Percentiles rank a stretch among this genome's conserved stretches.
Conservation (phyloP, 2,113 vertebrate genomes). For the Tyrannus savana region DNA sequence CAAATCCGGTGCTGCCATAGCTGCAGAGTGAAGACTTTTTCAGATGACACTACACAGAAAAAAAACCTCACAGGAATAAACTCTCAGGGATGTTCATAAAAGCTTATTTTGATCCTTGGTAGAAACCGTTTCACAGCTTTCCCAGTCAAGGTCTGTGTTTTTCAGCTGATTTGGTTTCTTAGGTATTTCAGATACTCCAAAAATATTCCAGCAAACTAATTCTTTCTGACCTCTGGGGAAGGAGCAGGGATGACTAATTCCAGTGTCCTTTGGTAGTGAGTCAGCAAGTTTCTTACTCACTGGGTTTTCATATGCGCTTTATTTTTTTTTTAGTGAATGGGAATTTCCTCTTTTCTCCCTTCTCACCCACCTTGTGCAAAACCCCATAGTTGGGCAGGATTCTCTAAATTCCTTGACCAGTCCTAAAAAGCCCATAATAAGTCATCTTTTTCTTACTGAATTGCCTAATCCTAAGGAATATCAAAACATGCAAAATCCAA, state of each 20-base stretch:
- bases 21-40: background rate
- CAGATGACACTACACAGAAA: background rate
- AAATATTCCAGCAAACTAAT: constrained; percentile 20
- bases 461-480: background rate
- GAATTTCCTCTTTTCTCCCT: constrained; percentile 40
- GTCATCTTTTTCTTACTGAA: background rate
- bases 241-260: constrained; percentile 27
- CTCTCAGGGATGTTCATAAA: background rate
- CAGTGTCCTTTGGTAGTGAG: background rate
- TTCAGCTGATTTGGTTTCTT: background rate
- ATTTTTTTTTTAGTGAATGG: background rate
- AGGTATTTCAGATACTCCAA: constrained; percentile 29
- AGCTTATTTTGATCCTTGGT: background rate
- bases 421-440: background rate
- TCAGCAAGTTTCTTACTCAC: constrained; percentile 59
- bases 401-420: background rate
- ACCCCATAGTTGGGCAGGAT: background rate
- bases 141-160: background rate
- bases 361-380: constrained; percentile 51
- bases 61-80: rapidly evolving
- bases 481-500: background rate
- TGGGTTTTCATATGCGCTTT: background rate
- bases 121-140: background rate
- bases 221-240: constrained; percentile 30
- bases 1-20: background rate